Evolutionary conservation across 2,113 vertebrate species (phyloP).

Genomic region (Nematolebias whitei): DNA sequence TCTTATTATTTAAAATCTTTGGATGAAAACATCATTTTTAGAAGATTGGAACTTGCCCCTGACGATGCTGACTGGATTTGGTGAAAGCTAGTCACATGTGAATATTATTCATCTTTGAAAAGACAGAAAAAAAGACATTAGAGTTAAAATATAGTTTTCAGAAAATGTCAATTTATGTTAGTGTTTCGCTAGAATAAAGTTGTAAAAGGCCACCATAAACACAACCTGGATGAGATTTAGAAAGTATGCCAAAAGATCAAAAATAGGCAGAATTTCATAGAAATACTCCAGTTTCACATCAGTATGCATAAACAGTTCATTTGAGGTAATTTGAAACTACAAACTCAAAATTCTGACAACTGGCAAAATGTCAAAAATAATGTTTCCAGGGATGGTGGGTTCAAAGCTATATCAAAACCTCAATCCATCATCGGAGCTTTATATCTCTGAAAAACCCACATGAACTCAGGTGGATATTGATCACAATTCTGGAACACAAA

Average conservation of each 20-base stretch:
- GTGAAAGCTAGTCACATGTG: conserved; percentile 46
- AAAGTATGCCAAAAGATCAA: background rate
- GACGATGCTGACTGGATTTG: conserved; percentile 47
- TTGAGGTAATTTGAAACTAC: conserved; percentile 23
- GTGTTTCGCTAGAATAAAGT: too few species aligned
- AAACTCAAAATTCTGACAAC: conserved; percentile 33
- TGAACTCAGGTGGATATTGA: conserved; percentile 76
- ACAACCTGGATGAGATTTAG: background rate
- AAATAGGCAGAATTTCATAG: background rate
- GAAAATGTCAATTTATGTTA: background rate
- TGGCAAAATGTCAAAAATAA: conserved; percentile 49
- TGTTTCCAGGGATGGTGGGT: conserved; percentile 59
- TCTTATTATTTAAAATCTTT: conserved; percentile 77
- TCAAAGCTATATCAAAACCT: conserved; percentile 70
- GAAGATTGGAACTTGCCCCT: conserved; percentile 53
- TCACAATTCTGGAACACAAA: conserved; percentile 50
- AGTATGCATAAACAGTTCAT: conserved; percentile 13
- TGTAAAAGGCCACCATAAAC: background rate
- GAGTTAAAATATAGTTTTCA: conserved; percentile 9
- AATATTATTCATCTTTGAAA: conserved; percentile 54
- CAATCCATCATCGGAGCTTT: conserved; percentile 62
- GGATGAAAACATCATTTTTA: conserved; percentile 68
- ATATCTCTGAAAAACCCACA: conserved; percentile 60
- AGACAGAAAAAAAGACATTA: conserved; percentile 48
- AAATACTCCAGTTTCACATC: background rate